These are phyloP conservation scores for Loripinus fragilis DNA, from an alignment of 2,888 invertebrate genomes.

Conservation along the genomic window DNA sequence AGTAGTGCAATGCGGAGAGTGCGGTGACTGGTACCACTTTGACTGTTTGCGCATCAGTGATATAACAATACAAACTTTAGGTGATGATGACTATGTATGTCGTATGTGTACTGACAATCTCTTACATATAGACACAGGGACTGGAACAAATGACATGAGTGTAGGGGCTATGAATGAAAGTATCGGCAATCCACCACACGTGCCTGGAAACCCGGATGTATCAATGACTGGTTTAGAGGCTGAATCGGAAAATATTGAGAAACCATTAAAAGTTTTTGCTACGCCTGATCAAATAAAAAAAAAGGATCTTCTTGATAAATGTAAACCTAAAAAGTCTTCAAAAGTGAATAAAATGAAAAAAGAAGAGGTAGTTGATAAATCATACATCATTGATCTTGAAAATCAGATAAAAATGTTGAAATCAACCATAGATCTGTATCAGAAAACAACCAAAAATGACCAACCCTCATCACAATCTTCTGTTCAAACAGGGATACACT, in stretches of 20 bases:
- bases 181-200: background rate
- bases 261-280: background rate
- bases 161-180: background rate
- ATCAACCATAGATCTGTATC: too few relatives aligned
- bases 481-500: background rate
- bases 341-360: too few relatives aligned
- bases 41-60: too few relatives aligned
- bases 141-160: background rate
- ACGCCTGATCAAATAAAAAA: background rate
- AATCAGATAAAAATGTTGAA: too few relatives aligned
- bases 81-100: background rate
- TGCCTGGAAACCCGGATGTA: too few relatives aligned
- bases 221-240: too few relatives aligned
- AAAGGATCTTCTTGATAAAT: background rate
- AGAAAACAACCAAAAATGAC: background rate
- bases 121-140: background rate
- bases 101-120: background rate
- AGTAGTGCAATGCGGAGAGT: too few relatives aligned
- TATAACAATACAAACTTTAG: too few relatives aligned
- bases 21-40: too few relatives aligned
- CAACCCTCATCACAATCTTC: background rate
- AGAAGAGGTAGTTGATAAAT: background rate
- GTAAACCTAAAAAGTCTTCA: too few relatives aligned
- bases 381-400: background rate
- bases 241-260: too few relatives aligned